Evolutionary conservation across 2,113 vertebrate species (phyloP).

Genomic region (Eclectus roratus): DNA sequence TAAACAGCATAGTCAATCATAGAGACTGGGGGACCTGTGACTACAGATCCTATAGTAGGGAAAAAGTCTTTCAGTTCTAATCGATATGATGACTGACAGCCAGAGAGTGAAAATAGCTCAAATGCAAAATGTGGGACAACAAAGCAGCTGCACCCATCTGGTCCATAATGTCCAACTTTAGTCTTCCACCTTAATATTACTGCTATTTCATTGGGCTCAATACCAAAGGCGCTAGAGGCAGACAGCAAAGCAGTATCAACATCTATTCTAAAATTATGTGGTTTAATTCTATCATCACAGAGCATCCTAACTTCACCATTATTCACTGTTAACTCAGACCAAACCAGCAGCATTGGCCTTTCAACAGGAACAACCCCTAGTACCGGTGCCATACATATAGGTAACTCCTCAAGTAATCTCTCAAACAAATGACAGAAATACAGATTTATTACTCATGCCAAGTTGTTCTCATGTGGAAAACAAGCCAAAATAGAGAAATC

Average conservation of each 20-base stretch:
- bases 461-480: not conserved
- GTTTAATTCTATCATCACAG: not conserved
- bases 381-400: not conserved
- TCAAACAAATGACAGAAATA: not conserved
- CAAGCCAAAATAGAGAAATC: not conserved
- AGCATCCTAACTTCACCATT: not conserved
- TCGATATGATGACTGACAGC: not conserved
- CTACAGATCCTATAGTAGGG: not conserved
- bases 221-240: not conserved
- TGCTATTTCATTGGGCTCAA: not conserved
- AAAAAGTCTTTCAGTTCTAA: not conserved
- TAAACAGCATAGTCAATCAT: not conserved
- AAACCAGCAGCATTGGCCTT: not conserved
- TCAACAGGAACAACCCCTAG: not conserved
- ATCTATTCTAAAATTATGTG: not conserved
- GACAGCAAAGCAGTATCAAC: not conserved
- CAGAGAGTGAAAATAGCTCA: not conserved
- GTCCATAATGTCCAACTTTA: not conserved
- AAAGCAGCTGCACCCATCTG: not conserved
- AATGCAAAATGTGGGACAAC: not conserved
- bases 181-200: not conserved
- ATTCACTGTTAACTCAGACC: not conserved
- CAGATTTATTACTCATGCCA: not conserved
- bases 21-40: fast-evolving
- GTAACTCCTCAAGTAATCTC: not conserved